A percentile compares a stretch with the other conserved stretches of the same genome.
phyloP scores from a whole-genome alignment of 2,113 vertebrate species.

The Callipepla squamata region DNA sequence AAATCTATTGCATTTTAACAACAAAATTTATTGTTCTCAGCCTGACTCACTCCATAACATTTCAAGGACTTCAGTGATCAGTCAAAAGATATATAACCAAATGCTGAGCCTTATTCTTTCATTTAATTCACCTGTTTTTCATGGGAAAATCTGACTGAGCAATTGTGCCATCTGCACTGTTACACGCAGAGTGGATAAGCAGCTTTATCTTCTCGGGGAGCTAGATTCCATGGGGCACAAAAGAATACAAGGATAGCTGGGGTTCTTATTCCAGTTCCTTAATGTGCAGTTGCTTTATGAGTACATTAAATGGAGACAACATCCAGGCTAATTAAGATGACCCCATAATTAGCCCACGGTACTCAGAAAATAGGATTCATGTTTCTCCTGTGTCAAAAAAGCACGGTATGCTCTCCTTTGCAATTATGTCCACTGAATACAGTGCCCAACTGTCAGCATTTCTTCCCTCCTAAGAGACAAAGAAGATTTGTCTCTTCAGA shows the following conservation, averaged over 20 bases:
- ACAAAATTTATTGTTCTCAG: constrained; percentile 29
- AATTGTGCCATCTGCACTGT: background rate
- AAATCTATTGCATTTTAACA: background rate
- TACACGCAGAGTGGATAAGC: background rate
- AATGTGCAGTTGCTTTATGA: background rate
- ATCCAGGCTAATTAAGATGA: background rate
- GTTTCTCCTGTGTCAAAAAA: background rate
- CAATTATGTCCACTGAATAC: background rate
- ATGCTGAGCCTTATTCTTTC: background rate
- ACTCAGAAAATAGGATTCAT: background rate
- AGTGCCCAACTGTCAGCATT: background rate
- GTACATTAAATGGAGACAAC: background rate
- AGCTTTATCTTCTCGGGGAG: background rate
- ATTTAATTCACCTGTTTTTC: background rate
- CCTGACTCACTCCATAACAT: background rate
- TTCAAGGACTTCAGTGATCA: constrained; percentile 19
- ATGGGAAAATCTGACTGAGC: background rate
- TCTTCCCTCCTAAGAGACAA: background rate
- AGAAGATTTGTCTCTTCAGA: background rate
- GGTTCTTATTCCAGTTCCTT: background rate
- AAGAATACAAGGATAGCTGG: background rate
- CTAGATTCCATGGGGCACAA: background rate
- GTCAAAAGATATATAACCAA: constrained; percentile 4
- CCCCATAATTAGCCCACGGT: background rate
- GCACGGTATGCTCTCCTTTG: background rate